Evolutionary conservation across 2,888 invertebrate species (phyloP).

Genomic region (Pachydiplax longipennis): DNA sequence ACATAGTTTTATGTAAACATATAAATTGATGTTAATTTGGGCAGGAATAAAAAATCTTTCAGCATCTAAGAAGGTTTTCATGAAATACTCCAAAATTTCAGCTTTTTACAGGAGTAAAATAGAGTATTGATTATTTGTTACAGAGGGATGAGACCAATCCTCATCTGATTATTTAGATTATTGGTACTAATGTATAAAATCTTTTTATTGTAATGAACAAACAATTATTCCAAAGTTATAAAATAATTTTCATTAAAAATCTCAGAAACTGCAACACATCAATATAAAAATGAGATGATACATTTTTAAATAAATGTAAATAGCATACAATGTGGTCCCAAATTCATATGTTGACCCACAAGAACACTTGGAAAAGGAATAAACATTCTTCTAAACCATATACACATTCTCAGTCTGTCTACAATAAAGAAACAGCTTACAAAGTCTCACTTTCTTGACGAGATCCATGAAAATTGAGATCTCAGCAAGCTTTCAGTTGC

Average conservation of each 20-base stretch:
- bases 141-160: neutral
- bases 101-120: neutral
- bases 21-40: neutral
- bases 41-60: neutral
- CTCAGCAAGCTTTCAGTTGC: neutral
- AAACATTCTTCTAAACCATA: neutral
- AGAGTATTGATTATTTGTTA: neutral
- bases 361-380: neutral
- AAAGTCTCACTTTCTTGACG: neutral
- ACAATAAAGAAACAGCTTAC: neutral
- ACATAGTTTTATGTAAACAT: constrained; percentile 18
- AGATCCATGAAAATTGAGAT: neutral
- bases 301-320: neutral
- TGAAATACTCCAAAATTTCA: neutral
- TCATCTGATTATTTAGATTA: neutral
- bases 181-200: neutral
- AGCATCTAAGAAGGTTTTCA: neutral
- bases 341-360: neutral
- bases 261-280: neutral
- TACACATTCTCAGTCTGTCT: neutral
- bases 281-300: neutral
- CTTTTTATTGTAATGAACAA: neutral
- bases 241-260: neutral
- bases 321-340: neutral
- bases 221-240: neutral